Conservation (phyloP, 2,113 vertebrate species). For the Prionailurus bengalensis region DNA sequence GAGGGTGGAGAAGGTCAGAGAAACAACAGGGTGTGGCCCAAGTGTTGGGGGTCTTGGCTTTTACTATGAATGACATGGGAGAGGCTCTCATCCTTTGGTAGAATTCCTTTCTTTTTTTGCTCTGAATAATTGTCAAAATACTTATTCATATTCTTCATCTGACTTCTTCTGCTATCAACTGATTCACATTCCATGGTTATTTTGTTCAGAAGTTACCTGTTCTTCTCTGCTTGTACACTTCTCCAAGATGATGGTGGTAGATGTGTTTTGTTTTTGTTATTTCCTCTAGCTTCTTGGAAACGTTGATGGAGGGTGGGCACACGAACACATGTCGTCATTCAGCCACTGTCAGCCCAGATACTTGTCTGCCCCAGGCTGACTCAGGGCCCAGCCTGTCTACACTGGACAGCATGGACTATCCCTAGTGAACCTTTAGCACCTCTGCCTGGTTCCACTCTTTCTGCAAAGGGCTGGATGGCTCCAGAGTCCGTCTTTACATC, state of each 20-base stretch:
- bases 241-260: background rate
- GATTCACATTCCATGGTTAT: background rate
- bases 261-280: background rate
- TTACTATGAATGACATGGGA: background rate
- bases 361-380: background rate
- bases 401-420: background rate
- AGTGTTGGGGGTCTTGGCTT: background rate
- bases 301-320: background rate
- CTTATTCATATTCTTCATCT: background rate
- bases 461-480: background rate
- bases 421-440: no score
- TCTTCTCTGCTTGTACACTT: background rate
- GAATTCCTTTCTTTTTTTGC: background rate
- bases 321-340: fast-evolving
- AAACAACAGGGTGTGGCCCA: fast-evolving
- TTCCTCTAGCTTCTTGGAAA: background rate
- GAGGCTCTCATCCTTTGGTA: background rate
- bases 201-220: background rate
- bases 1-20: no score
- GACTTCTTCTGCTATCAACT: background rate
- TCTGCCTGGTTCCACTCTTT: background rate
- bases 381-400: background rate
- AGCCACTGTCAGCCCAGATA: background rate
- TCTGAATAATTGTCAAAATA: background rate
- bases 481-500: background rate